These are phyloP conservation scores for Dendropsophus ebraccatus DNA, from an alignment of 2,113 vertebrate genomes.

Conservation along the genomic window DNA sequence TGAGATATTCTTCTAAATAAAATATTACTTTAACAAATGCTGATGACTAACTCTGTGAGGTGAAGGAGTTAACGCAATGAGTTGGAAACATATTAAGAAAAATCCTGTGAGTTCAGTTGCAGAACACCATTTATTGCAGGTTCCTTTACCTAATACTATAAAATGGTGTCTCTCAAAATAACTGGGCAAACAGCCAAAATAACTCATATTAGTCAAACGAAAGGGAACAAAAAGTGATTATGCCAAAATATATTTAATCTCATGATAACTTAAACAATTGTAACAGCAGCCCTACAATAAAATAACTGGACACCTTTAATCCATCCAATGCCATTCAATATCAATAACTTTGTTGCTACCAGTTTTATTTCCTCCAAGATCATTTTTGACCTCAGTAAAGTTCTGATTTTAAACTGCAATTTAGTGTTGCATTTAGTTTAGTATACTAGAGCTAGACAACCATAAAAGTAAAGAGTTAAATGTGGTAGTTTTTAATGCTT, in stretches of 20 bases:
- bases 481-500: constrained; percentile 19
- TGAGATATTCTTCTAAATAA: not conserved
- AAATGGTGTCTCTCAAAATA: constrained; percentile 68
- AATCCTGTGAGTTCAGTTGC: not conserved
- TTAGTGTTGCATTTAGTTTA: constrained; percentile 26
- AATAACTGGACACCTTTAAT: constrained; percentile 31
- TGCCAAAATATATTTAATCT: constrained; percentile 61
- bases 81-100: constrained; percentile 10
- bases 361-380: constrained; percentile 11
- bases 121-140: constrained; percentile 71
- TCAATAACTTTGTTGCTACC: not conserved
- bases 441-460: constrained; percentile 10
- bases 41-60: constrained; percentile 46
- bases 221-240: constrained; percentile 65
- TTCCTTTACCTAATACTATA: constrained; percentile 68
- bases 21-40: not conserved
- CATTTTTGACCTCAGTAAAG: not conserved
- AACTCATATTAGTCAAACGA: constrained; percentile 67
- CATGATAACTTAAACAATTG: constrained; percentile 60
- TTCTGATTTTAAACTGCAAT: constrained; percentile 29
- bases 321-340: constrained; percentile 1
- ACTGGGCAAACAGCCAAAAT: constrained; percentile 66
- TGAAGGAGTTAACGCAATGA: constrained; percentile 56
- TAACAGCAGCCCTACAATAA: constrained; percentile 51
- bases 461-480: constrained; percentile 33